A percentile compares a stretch with the other conserved stretches of the same genome.
Conservation (phyloP, 2,888 invertebrate genomes). For the Polietes domitor region DNA sequence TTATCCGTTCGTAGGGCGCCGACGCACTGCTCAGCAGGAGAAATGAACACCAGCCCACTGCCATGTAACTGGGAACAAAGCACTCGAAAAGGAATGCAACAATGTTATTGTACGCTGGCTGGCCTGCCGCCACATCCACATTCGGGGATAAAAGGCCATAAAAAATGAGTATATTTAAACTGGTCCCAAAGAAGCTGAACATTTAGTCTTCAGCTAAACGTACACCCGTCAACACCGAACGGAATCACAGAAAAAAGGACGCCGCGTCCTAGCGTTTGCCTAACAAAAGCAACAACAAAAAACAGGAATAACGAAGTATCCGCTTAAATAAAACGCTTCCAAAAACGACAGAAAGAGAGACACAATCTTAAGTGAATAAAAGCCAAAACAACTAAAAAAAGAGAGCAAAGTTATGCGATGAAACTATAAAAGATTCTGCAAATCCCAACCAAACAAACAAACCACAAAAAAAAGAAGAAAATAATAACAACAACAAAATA, state of each 20-base stretch:
- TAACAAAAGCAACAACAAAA: slow-evolving; percentile 19
- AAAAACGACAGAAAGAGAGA: slow-evolving; percentile 13
- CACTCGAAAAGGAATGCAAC: slow-evolving; percentile 63
- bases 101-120: slow-evolving; percentile 58
- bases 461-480: not conserved
- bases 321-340: not conserved
- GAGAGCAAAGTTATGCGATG: not conserved
- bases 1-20: slow-evolving; percentile 59
- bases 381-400: not conserved
- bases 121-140: not conserved
- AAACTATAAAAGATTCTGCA: not conserved
- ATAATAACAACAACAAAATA: not conserved
- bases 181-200: slow-evolving; percentile 66
- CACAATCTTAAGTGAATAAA: slow-evolving; percentile 8
- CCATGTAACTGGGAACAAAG: slow-evolving; percentile 58
- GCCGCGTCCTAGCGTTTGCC: slow-evolving; percentile 32
- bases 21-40: slow-evolving; percentile 24
- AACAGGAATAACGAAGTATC: slow-evolving; percentile 40
- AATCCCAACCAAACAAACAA: not conserved
- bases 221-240: slow-evolving; percentile 61
- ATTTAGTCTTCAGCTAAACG: slow-evolving; percentile 63
- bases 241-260: slow-evolving; percentile 27
- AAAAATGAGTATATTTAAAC: slow-evolving; percentile 67
- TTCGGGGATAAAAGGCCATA: slow-evolving; percentile 59
- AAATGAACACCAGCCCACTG: slow-evolving; percentile 48